Conservation (phyloP, 2,888 invertebrate genomes). For the Ypsolopha scabrella region DNA sequence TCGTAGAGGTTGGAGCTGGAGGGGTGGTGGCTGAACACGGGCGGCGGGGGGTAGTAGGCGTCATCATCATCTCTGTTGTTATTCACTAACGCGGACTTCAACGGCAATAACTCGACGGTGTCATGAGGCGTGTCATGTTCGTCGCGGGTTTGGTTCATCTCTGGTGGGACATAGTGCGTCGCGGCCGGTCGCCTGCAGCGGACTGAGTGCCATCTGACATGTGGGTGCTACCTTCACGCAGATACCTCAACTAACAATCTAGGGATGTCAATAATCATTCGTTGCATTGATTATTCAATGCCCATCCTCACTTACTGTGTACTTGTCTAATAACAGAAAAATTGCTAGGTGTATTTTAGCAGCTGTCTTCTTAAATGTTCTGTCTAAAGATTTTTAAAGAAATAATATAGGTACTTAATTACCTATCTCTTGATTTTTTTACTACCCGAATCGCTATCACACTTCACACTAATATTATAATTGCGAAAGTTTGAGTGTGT, state of each 20-base stretch:
- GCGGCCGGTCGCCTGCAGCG: slow-evolving; percentile 37
- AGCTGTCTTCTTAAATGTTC: no score
- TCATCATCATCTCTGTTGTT: slow-evolving; percentile 57
- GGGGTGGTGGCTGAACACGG: slow-evolving; percentile 36
- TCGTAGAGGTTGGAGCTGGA: slow-evolving; percentile 50
- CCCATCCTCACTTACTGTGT: not conserved
- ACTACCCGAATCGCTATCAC: no score
- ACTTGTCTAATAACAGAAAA: no score
- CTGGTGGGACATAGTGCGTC: slow-evolving; percentile 31
- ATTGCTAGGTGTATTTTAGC: no score
- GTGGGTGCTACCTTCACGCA: not conserved
- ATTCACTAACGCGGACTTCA: slow-evolving; percentile 57
- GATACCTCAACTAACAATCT: slow-evolving; percentile 20
- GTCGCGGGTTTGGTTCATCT: slow-evolving; percentile 4
- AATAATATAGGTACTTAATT: no score
- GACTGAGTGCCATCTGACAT: not conserved
- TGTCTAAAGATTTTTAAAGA: no score
- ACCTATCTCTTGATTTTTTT: no score
- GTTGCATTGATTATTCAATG: slow-evolving; percentile 24
- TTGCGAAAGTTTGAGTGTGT: no score
- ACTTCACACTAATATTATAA: no score
- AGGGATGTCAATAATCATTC: slow-evolving; percentile 34
- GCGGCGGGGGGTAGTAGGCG: slow-evolving; percentile 47
- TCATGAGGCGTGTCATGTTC: slow-evolving; percentile 23
- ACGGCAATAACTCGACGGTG: slow-evolving; percentile 53